Evolutionary conservation across 2,888 invertebrate genomes (phyloP), one percentile per base, ranked within the genome.

Genomic region (Drosophila mettleri): DNA sequence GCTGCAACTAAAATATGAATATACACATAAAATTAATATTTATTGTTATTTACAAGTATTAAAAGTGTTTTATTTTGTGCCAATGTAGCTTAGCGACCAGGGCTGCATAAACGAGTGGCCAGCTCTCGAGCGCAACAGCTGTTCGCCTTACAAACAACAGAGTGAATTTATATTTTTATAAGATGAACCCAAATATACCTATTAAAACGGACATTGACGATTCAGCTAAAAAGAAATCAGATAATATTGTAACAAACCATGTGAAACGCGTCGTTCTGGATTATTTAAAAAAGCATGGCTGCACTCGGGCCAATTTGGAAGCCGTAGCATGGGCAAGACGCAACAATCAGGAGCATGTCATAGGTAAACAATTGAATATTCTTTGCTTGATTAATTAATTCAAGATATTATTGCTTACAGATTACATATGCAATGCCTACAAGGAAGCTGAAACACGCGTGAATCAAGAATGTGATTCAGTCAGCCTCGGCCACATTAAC

Each of bases 391-490:
- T 38, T 18, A 4, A 2, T 18, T 8, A 18, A 41, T 8, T 38
- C 2, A 18, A 34, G 4, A 1, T 34, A 6, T 31, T 34, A n/a
- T 39, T 8, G 10, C 3, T 7, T 10, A 5, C 18, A 91, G 91
- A 83, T n/a, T 90, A 76, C 41, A 61, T 90, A 6, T 73, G 83
- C 33, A 52, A 68, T 38, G 65, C 69, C n/a, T 70, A 70, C 6
- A 48, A 76, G 22, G 58, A 73, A 12, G 87, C 90, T 0, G 80
- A 88, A 39, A 14, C 55, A 1, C 64, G 77, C 53, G 89, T 91
- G 1, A 75, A 77, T 14, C 77, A 86, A 18, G 91, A 91, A 51
- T 90, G 84, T 16, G 78, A 86, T 22, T 89, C 90, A 1, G 60
- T 83, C 2, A 84, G 87, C 22, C 81, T 91, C 20, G 74, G 73